A percentile compares a stretch with the other conserved stretches of the same genome.
Conservation (phyloP, 1,140 invertebrate genomes). For the Brachionus rubens region DNA sequence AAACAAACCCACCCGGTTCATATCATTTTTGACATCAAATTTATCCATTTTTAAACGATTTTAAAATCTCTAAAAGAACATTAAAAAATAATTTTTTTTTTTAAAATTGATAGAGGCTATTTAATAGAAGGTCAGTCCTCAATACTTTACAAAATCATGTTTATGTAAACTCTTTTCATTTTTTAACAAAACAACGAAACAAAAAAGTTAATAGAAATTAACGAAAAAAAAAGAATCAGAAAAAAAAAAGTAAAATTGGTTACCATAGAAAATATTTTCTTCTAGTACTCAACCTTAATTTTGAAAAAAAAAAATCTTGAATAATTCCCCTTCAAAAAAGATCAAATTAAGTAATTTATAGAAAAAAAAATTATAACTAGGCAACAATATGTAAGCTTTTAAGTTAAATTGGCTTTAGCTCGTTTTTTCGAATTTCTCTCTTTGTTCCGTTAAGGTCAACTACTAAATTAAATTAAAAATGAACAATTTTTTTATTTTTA, state of each 20-base stretch:
- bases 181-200: slow-evolving; percentile 17
- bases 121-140: too few species aligned
- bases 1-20: slow-evolving; percentile 60
- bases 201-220: slow-evolving; percentile 18
- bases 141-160: too few species aligned
- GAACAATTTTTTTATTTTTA: too few species aligned
- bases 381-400: slow-evolving; percentile 18
- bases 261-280: slow-evolving; percentile 18
- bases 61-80: neutral
- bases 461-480: slow-evolving; percentile 20
- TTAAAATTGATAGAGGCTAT: too few species aligned
- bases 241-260: slow-evolving; percentile 19
- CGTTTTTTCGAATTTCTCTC: slow-evolving; percentile 4
- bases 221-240: neutral
- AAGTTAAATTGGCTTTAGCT: slow-evolving; percentile 27
- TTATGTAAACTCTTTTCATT: neutral
- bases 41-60: neutral
- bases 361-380: slow-evolving; percentile 14
- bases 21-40: slow-evolving; percentile 51
- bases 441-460: too few species aligned
- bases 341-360: slow-evolving; percentile 16
- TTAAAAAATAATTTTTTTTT: neutral
- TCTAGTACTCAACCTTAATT: neutral
- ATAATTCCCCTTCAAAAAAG: neutral
- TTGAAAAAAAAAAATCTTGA: slow-evolving; percentile 7